Conservation (phyloP, 2,113 vertebrate species). For the Sula dactylatra region DNA sequence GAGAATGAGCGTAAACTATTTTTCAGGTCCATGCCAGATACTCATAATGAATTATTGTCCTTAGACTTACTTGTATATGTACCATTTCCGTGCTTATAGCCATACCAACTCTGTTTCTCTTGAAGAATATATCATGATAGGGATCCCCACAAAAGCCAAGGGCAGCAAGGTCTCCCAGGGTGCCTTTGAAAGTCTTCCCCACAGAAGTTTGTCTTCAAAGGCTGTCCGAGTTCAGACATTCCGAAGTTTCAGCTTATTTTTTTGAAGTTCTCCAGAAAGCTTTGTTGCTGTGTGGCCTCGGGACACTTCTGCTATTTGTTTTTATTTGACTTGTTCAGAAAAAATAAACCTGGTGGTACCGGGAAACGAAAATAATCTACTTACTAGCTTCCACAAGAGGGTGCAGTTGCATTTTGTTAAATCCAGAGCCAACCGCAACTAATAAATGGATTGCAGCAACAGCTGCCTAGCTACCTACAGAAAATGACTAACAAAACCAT, state of each 20-base stretch:
- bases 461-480: slow-evolving; percentile 3
- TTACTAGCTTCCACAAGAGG: slow-evolving; percentile 31
- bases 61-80: not conserved
- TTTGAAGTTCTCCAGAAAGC: not conserved
- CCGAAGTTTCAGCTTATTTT: not conserved
- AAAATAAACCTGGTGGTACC: not conserved
- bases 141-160: not conserved
- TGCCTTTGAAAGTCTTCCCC: slow-evolving; percentile 3
- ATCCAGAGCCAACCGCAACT: not conserved
- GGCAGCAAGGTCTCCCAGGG: not conserved
- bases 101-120: not conserved
- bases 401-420: slow-evolving; percentile 38
- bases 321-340: not conserved
- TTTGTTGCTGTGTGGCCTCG: slow-evolving; percentile 23
- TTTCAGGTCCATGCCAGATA: not conserved
- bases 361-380: not conserved
- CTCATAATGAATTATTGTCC: not conserved
- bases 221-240: not conserved
- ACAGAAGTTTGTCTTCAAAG: not conserved
- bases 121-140: not conserved
- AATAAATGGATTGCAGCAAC: not conserved
- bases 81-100: not conserved
- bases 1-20: not conserved
- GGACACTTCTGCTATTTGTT: slow-evolving; percentile 24
- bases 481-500: slow-evolving; percentile 15